Evolutionary conservation across 2,113 vertebrate species (phyloP), one percentile per base, ranked within the genome.

Genomic region (Apus apus): DNA sequence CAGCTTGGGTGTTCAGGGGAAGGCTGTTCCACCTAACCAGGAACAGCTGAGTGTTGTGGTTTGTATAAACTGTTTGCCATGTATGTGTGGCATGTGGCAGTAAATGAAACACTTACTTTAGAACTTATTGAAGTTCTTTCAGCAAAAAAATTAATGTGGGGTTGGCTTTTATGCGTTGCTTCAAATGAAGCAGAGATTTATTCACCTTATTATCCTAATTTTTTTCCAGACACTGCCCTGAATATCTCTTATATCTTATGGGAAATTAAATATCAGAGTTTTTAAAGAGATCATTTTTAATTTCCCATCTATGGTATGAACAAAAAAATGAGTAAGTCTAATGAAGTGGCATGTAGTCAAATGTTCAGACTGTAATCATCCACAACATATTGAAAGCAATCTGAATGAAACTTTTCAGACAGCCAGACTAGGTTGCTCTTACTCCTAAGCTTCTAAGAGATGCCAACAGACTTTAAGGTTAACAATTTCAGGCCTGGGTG

Each of bases 41-140:
- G 95, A 97, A 87, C 97, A 97, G 95, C 96, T 97, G 96, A 96
- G 91, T 94, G 90, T 95, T 97, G 94, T 96, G 95, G 96, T 97
- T 96, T 97, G 95, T 95, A 94, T 96, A 96, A 95, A 91, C 94
- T 96, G 87, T 95, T 95, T 97, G 96, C 94, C 96, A 97, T 96
- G 90, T 96, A 97, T 96, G 93, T 93, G 91, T 97, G 96, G 97
- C 96, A 93, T 97, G 97, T 97, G 96, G 97, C 96, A 97, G 95
- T 97, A 97, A 97, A 97, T 97, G 97, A 97, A 97, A 97, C 96
- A 97, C 96, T 94, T 97, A 97, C 96, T 97, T 96, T 93, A 91
- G 94, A 97, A 94, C 95, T 96, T 97, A 97, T 94, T 97, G 96
- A 97, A 97, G 93, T 97, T 96, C 92, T 94, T 95, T 96, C 96